Evolutionary conservation across 2,888 invertebrate genomes (phyloP), one percentile per base, ranked within the genome.

Genomic region (Eupelmus urozonus): DNA sequence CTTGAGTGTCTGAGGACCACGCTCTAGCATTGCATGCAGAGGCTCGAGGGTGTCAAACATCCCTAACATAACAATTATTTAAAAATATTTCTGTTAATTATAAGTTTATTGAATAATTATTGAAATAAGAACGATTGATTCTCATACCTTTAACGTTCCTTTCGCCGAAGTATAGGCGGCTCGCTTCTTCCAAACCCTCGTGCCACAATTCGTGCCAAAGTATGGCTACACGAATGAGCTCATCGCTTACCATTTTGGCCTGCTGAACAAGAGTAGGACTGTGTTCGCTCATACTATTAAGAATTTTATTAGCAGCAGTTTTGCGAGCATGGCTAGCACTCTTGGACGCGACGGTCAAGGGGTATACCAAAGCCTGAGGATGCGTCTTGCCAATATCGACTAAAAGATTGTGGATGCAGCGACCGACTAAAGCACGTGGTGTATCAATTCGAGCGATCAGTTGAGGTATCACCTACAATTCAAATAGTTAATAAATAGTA

Each of bases 141-240:
- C n/a, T n/a, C n/a, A n/a, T n/a, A 79, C 79, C 80, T 80, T 96
- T 95, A 0, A 98, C 96, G 88, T 99, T 98, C 78, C 95, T 93
- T 89, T 99, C 99, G 1, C 98, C 98, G 89, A 99, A 99, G 90
- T 98, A 99, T 11, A 99, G 91, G 81, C 94, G 90, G 4, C 96
- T 97, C 0, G 98, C 98, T 88, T 99, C 98, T 85, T 97, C 96
- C 23, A 99, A 90, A 0, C 98, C 99, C 89, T 99, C 99, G 87
- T 99, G 98, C 99, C 99, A 99, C 86, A 98, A 94, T 89, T 99
- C 99, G 87, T 99, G 99, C 99, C 99, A 99, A 20, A 99, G 91
- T 82, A 99, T 99, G 1, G 99, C 99, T 0, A 99, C 98, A 72
- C 99, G 92, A 77, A 99, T 99, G 65, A 99, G 91, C 90, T 99